Conservation (phyloP, 2,888 invertebrate species). For the Silvanus unidentatus region DNA sequence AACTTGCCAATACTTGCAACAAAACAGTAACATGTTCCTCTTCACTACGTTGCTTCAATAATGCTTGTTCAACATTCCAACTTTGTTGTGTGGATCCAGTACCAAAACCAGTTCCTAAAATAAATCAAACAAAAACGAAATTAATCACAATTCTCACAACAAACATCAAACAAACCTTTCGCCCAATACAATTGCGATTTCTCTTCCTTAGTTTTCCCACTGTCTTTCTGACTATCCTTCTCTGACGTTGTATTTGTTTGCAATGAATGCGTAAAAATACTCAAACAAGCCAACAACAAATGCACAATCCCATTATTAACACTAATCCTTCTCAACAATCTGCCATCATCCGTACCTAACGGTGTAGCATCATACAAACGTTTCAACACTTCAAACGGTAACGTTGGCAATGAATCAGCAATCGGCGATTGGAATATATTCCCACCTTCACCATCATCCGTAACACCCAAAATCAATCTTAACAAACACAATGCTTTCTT, state of each 20-base stretch:
- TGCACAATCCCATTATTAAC: slow-evolving; percentile 81
- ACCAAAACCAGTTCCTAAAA: slow-evolving; percentile 83
- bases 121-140: slow-evolving; percentile 5
- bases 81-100: slow-evolving; percentile 92
- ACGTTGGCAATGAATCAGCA: slow-evolving; percentile 61
- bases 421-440: slow-evolving; percentile 67
- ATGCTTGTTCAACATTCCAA: slow-evolving; percentile 95
- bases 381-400: slow-evolving; percentile 75
- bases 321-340: slow-evolving; percentile 67
- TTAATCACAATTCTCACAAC: slow-evolving; percentile 10
- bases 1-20: slow-evolving; percentile 74
- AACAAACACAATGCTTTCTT: slow-evolving; percentile 81
- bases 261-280: slow-evolving; percentile 80
- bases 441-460: slow-evolving; percentile 85
- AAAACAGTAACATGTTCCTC: slow-evolving; percentile 85
- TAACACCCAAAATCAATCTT: slow-evolving; percentile 80
- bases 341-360: slow-evolving; percentile 69
- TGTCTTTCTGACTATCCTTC: slow-evolving; percentile 37
- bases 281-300: slow-evolving; percentile 78
- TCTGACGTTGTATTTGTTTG: slow-evolving; percentile 44
- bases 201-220: slow-evolving; percentile 38
- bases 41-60: slow-evolving; percentile 80
- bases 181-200: slow-evolving; percentile 84
- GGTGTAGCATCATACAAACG: slow-evolving; percentile 72
- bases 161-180: slow-evolving; percentile 56